Conservation (phyloP, 2,113 vertebrate genomes). For the Solenodon paradoxus region DNA sequence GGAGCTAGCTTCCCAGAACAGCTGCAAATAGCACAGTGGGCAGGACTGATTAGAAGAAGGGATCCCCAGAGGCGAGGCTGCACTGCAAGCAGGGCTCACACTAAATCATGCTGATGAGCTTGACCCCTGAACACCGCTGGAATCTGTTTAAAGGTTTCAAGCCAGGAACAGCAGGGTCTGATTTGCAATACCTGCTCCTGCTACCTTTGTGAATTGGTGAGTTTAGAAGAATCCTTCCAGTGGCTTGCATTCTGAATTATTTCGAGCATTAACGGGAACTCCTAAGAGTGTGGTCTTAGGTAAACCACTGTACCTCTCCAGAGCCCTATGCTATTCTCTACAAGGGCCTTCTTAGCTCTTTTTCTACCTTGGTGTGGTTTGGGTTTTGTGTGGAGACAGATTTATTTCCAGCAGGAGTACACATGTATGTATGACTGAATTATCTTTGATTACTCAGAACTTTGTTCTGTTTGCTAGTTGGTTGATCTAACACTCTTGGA, state of each 20-base stretch:
- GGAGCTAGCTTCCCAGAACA: neutral
- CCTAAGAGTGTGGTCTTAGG: neutral
- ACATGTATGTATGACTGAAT: neutral
- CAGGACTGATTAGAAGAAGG: accelerated
- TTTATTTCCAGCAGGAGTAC: neutral
- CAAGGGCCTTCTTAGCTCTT: neutral
- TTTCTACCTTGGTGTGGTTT: neutral
- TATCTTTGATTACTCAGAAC: neutral
- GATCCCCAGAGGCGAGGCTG: neutral
- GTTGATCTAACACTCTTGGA: neutral
- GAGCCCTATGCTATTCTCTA: neutral
- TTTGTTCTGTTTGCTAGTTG: neutral
- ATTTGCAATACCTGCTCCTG: neutral
- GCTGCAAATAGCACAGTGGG: neutral
- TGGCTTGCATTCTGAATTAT: neutral
- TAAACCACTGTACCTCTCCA: neutral
- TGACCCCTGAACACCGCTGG: neutral
- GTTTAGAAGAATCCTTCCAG: neutral
- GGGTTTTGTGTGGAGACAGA: neutral
- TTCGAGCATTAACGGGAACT: neutral
- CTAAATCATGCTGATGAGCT: neutral
- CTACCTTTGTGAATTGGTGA: neutral
- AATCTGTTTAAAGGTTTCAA: neutral
- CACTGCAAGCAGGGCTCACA: neutral
- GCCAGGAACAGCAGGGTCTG: neutral